Conservation (phyloP, 2,113 vertebrate species). For the Gavia stellata region DNA sequence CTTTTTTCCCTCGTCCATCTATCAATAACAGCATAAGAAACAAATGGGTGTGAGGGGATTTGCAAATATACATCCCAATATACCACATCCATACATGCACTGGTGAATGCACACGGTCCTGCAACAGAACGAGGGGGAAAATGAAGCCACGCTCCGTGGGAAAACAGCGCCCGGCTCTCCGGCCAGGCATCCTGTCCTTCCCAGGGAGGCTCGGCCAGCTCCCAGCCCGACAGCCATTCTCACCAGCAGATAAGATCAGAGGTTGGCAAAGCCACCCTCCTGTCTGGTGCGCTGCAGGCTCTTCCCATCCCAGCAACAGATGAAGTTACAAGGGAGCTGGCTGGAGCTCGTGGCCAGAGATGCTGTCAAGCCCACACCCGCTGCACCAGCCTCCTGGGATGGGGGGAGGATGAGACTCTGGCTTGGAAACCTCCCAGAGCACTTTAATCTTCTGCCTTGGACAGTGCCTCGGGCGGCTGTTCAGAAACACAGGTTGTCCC, state of each 20-base stretch:
- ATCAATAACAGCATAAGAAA: neutral
- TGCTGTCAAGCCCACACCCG: neutral
- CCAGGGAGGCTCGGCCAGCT: neutral
- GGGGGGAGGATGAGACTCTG: neutral
- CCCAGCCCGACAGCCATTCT: neutral
- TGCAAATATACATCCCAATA: neutral
- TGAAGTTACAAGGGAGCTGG: neutral
- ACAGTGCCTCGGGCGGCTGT: neutral
- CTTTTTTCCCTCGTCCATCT: neutral
- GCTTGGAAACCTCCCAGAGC: conserved; percentile 1
- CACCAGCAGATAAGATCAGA: conserved; percentile 9
- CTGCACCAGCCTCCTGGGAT: neutral
- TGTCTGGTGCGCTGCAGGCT: neutral
- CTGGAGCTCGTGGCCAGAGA: neutral
- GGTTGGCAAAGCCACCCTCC: neutral
- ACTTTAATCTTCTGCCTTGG: neutral
- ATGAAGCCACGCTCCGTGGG: accelerated
- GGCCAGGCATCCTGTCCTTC: neutral
- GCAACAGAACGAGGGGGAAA: neutral
- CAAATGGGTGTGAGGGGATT: neutral
- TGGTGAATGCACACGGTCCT: neutral
- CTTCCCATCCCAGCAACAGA: neutral
- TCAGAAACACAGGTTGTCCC: neutral
- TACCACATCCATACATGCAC: neutral
- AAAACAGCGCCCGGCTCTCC: neutral